Conservation (phyloP, 2,797 vertebrate genomes). For the Sebastolobus altivelis region DNA sequence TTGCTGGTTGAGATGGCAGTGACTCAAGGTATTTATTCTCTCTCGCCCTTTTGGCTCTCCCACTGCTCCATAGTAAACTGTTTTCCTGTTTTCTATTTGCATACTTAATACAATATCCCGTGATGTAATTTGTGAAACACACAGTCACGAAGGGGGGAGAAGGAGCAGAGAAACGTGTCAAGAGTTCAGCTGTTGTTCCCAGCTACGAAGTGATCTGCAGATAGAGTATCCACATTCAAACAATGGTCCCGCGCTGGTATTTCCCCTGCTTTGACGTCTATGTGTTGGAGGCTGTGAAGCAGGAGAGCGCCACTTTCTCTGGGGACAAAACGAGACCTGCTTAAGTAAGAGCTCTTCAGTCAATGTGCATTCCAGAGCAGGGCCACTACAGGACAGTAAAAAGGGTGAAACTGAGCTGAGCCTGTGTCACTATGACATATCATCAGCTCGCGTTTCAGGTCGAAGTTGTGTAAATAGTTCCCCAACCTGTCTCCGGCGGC, state of each 20-base stretch:
- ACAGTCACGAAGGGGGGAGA: not conserved
- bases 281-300: slow-evolving; percentile 41
- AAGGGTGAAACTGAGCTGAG: slow-evolving; percentile 7
- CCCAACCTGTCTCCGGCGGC: slow-evolving; percentile 18
- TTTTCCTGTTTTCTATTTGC: not conserved
- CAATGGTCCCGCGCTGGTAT: slow-evolving; percentile 72
- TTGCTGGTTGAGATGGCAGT: not conserved
- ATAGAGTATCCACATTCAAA: slow-evolving; percentile 58
- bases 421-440: slow-evolving; percentile 11
- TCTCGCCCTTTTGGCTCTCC: not conserved
- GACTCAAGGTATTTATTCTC: not conserved
- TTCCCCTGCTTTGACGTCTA: slow-evolving; percentile 68
- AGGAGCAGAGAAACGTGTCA: slow-evolving; percentile 48
- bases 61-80: slow-evolving; percentile 2
- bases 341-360: slow-evolving; percentile 34
- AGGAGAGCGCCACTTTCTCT: slow-evolving; percentile 40
- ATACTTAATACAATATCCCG: not conserved
- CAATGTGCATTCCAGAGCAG: slow-evolving; percentile 55
- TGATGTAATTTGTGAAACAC: slow-evolving; percentile 12
- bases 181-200: slow-evolving; percentile 53
- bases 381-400: slow-evolving; percentile 12
- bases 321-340: slow-evolving; percentile 53
- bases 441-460: slow-evolving; percentile 21
- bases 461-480: slow-evolving; percentile 16
- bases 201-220: slow-evolving; percentile 48